Base-by-base conservation (phyloP, 2,797 vertebrate species). In the Caiman crocodilus region DNA sequence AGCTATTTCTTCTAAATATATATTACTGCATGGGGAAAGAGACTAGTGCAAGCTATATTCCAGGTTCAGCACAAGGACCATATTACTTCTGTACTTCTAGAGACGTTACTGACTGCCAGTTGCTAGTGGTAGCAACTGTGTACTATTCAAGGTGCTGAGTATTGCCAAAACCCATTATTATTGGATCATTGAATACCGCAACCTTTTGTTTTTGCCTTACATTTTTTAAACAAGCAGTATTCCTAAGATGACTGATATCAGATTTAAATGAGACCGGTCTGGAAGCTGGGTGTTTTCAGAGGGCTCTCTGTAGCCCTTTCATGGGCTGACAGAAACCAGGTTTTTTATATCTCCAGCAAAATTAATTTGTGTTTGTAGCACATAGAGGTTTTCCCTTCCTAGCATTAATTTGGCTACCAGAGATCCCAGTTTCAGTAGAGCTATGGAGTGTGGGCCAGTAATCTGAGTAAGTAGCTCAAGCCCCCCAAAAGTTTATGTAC, bases 1-100 rank as follows among this genome's bases (percentile, higher is more conserved):
- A 57, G 42, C 35, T 21, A 25, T 35, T 78, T 58, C 55, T 87
- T 79, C 63, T 59, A 73, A 82, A 50, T 32, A 26, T 35, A 42
- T 7, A 76, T 25, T 69, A 76, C 4, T 71, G 57, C 17, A 35
- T 18, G 59, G 64, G 20, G 55, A 20, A 84, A 59, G 15, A 65
- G 63, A 61, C 7, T 28, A 79, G 14, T 58, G 26, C 57, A 84
- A 42, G 57, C 67, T 50, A 30, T 63, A 20, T 23, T 84, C 75
- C 42, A 76, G 25, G 32, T 42, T 28, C 76, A 69, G 7, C 20
- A 79, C 32, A 84, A 71, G 69, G 23, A 26, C 21, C 20, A 57
- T 5, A 1, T 3, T 57, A 6, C 0, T 76, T 50, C 23, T 76
- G 4, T 16, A 4, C 30, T 63, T 32, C n/a, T 69, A 12, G 12